Evolutionary conservation across 1,140 invertebrate genomes (phyloP).

Genomic region (Vanessa tameamea): DNA sequence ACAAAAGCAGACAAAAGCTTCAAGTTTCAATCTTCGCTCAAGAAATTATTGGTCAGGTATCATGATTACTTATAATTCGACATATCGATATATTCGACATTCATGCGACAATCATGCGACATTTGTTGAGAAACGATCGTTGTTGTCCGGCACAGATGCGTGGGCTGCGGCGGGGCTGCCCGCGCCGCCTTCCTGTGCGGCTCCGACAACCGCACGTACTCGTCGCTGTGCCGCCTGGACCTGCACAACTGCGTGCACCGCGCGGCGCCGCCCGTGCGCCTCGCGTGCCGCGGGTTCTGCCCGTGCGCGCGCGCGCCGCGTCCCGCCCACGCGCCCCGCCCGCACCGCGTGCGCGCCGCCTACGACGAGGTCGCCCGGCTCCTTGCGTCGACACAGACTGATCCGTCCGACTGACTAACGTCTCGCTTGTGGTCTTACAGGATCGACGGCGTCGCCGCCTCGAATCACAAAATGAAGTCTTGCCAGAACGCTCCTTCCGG

Average conservation of each 20-base stretch:
- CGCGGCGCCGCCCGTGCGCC: conserved; percentile 84
- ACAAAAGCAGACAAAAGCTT: no score
- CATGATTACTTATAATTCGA: no score
- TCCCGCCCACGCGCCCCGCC: conserved; percentile 19
- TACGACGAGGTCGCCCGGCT: conserved; percentile 2
- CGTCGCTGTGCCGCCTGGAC: conserved; percentile 92
- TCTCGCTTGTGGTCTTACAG: conserved; percentile 24
- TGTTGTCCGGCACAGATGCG: conserved; percentile 45
- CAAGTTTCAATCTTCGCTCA: no score
- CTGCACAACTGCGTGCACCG: conserved; percentile 96
- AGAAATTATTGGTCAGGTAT: no score
- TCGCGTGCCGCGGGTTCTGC: conserved; percentile 93
- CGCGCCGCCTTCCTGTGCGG: conserved; percentile 90
- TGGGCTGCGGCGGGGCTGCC: conserved; percentile 89
- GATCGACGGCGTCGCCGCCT: conserved; percentile 46
- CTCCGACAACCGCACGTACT: conserved; percentile 95
- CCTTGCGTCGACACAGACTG: not conserved
- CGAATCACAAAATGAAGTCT: conserved; percentile 50
- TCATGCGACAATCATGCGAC: no score
- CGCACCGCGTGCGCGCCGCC: conserved; percentile 23
- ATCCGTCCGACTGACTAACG: not conserved
- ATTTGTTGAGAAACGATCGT: not conserved
- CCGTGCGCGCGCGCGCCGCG: conserved; percentile 81
- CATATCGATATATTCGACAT: no score
- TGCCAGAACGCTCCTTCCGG: conserved; percentile 36